A percentile compares a stretch with the other conserved stretches of the same genome.
Conservation (phyloP, 2,113 vertebrate genomes). For the Syngnathoides biaculeatus region DNA sequence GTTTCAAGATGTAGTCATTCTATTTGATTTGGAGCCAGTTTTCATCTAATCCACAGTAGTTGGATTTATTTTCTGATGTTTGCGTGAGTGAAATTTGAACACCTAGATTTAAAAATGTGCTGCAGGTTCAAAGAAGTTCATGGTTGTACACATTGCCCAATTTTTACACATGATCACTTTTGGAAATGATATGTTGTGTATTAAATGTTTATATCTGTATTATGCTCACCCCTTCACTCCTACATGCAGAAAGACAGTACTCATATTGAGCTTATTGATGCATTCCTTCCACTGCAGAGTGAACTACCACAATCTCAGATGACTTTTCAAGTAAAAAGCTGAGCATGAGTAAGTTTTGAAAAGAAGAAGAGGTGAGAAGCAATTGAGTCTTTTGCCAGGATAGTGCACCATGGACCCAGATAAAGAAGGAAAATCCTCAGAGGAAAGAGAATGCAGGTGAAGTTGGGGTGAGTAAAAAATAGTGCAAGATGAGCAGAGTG, state of each 20-base stretch:
- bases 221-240: neutral
- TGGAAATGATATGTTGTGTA: constrained; percentile 15
- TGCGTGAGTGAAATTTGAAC: constrained; percentile 20
- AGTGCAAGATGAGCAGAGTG: neutral
- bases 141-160: neutral
- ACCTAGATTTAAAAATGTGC: constrained; percentile 35
- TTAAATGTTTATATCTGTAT: constrained; percentile 2
- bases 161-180: constrained; percentile 7
- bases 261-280: constrained; percentile 37
- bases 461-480: constrained; percentile 27
- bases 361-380: constrained; percentile 31
- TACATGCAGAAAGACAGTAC: neutral
- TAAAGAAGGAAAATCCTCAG: constrained; percentile 8
- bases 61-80: constrained; percentile 3
- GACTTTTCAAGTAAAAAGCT: constrained; percentile 23
- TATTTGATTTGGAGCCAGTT: constrained; percentile 40
- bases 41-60: constrained; percentile 14
- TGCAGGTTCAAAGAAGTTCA: constrained; percentile 29
- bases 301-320: constrained; percentile 43
- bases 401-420: constrained; percentile 25
- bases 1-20: constrained; percentile 34
- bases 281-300: constrained; percentile 35
- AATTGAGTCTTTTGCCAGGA: constrained; percentile 31
- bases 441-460: constrained; percentile 33
- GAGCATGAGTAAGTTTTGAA: constrained; percentile 47